Conservation (phyloP, 2,888 invertebrate species). For the Gastracanthus pulcherrimus region DNA sequence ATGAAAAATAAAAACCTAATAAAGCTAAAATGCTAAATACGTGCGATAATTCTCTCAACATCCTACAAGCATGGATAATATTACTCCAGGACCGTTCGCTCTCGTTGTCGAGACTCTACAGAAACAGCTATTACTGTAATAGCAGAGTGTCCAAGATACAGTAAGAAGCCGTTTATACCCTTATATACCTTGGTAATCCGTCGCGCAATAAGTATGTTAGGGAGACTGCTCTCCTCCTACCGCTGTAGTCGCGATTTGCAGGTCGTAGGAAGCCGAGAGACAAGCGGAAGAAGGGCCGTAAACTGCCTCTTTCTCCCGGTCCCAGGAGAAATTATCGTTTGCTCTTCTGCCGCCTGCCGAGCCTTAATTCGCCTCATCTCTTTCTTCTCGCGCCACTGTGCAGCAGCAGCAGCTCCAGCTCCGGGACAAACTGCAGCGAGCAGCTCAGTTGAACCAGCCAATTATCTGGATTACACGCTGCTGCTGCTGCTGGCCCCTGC, state of each 20-base stretch:
- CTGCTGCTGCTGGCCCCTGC: background rate
- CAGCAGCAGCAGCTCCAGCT: background rate
- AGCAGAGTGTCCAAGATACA: background rate
- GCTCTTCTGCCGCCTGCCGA: conserved; percentile 28
- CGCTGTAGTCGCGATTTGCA: conserved; percentile 38
- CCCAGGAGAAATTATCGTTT: conserved; percentile 52
- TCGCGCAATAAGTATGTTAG: conserved; percentile 40
- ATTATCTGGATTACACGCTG: conserved; percentile 46
- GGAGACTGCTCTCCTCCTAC: too few species aligned
- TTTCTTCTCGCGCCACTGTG: background rate
- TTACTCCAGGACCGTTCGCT: background rate
- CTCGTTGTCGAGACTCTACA: background rate
- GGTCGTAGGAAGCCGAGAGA: conserved; percentile 38
- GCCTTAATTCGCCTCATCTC: conserved; percentile 42
- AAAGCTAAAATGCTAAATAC: too few species aligned
- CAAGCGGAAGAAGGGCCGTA: conserved; percentile 44
- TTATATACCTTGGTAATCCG: background rate
- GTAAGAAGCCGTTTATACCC: conserved; percentile 36
- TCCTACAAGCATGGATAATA: background rate
- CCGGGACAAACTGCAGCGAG: conserved; percentile 19
- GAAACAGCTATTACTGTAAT: background rate
- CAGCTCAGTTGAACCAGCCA: too few species aligned
- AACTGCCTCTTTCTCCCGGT: conserved; percentile 41
- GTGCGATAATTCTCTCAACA: background rate
- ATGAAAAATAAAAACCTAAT: too few species aligned